These are phyloP conservation scores for Tamandua tetradactyla DNA, from an alignment of 2,797 vertebrate species.

Conservation along the genomic window DNA sequence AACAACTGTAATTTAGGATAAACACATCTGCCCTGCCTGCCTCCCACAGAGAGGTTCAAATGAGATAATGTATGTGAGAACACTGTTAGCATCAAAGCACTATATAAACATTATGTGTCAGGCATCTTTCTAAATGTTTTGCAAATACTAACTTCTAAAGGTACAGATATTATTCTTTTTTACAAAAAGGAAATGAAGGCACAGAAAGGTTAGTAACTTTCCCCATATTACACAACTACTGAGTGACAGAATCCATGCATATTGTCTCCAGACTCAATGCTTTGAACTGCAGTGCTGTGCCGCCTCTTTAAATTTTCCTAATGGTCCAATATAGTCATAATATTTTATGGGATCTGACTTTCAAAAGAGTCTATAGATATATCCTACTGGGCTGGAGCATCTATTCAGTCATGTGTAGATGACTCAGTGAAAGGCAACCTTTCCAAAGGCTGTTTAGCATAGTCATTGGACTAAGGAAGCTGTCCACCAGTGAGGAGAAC, in stretches of 20 bases:
- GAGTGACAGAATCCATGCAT: slow-evolving; percentile 5
- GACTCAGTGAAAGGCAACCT: neutral
- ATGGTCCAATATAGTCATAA: neutral
- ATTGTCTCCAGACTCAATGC: neutral
- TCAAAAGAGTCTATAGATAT: neutral
- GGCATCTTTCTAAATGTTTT: slow-evolving; percentile 23
- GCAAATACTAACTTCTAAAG: neutral
- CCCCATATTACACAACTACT: neutral
- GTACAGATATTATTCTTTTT: slow-evolving; percentile 7
- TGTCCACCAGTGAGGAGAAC: neutral
- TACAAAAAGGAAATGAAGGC: slow-evolving; percentile 16
- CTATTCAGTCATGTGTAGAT: neutral
- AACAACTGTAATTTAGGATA: slow-evolving; percentile 41
- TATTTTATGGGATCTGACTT: neutral
- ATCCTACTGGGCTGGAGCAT: neutral
- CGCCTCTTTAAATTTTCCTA: slow-evolving; percentile 20
- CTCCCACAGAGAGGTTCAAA: neutral
- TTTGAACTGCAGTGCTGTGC: neutral
- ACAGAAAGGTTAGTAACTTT: slow-evolving; percentile 2
- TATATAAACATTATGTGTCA: neutral
- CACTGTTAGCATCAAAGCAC: slow-evolving; percentile 36
- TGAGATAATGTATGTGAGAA: slow-evolving; percentile 50
- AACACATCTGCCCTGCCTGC: slow-evolving; percentile 10
- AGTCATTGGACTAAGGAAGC: neutral
- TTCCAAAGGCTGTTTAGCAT: slow-evolving; percentile 29